These are phyloP conservation scores for Chrysolina americana DNA, from an alignment of 2,888 invertebrate genomes.

Conservation along the genomic window DNA sequence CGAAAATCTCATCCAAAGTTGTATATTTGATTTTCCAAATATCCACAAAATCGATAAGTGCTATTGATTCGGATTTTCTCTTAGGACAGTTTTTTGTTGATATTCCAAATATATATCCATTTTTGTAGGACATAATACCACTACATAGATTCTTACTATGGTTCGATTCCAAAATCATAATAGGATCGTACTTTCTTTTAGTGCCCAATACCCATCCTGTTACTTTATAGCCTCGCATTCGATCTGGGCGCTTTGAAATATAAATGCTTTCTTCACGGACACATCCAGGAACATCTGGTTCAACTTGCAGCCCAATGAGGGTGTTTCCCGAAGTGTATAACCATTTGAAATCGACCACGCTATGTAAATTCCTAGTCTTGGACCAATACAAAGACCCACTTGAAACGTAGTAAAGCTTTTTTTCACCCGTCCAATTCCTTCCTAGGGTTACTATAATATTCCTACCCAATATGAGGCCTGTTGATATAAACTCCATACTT, in stretches of 20 bases:
- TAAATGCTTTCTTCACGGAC: not conserved
- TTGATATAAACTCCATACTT: not conserved
- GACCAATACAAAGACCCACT: slow-evolving; percentile 3
- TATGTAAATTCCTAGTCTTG: not conserved
- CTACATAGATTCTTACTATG: not conserved
- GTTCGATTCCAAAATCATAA: not conserved
- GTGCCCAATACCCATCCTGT: not conserved
- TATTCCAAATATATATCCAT: no score
- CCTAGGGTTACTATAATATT: not conserved
- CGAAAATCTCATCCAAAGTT: no score
- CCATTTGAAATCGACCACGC: not conserved
- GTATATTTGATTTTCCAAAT: no score
- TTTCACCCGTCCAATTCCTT: not conserved
- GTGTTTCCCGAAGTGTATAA: not conserved
- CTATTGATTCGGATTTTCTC: no score
- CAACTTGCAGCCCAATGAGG: not conserved
- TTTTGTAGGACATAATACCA: not conserved
- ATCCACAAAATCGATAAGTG: no score
- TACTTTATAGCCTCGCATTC: not conserved
- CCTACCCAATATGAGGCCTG: not conserved
- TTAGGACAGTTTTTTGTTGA: no score
- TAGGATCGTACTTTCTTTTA: not conserved
- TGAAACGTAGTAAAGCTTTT: not conserved
- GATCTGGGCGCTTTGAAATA: not conserved
- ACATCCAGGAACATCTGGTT: not conserved